A percentile compares a stretch with the other conserved stretches of the same genome.
Conservation (phyloP, 2,113 vertebrate genomes). For the Daboia siamensis region DNA sequence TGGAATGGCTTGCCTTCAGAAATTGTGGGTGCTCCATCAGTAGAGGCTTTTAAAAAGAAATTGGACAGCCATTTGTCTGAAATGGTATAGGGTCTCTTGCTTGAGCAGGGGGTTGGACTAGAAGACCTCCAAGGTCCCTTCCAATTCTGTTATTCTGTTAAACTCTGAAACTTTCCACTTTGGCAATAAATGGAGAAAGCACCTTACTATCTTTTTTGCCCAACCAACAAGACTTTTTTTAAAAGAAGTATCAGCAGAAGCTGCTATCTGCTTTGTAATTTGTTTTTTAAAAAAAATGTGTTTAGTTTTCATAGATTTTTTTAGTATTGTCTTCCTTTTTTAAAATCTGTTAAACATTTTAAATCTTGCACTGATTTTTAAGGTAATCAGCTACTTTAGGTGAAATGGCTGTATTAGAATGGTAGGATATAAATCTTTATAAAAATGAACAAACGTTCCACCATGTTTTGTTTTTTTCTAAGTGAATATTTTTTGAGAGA, state of each 20-base stretch:
- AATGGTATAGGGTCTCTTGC: too few species aligned
- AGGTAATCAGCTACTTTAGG: not conserved
- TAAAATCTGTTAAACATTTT: not conserved
- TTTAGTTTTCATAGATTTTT: not conserved
- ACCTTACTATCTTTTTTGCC: not conserved
- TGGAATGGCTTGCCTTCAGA: too few species aligned
- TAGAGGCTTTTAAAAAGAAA: too few species aligned
- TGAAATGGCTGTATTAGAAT: not conserved
- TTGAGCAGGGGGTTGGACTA: too few species aligned
- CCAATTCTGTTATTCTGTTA: not conserved
- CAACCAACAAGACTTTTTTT: not conserved
- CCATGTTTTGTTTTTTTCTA: not conserved
- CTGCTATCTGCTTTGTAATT: not conserved
- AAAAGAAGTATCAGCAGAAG: not conserved
- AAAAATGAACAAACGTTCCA: not conserved
- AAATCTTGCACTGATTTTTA: not conserved
- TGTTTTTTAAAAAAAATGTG: not conserved
- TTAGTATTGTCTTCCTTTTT: not conserved
- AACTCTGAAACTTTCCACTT: not conserved
- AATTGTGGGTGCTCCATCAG: too few species aligned
- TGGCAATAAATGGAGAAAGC: not conserved
- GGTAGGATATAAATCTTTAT: not conserved
- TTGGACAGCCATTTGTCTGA: too few species aligned
- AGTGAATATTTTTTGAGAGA: not conserved
- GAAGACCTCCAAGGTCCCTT: too few species aligned